Evolutionary conservation across 2,113 vertebrate species (phyloP).

Genomic region (Hipposideros armiger): DNA sequence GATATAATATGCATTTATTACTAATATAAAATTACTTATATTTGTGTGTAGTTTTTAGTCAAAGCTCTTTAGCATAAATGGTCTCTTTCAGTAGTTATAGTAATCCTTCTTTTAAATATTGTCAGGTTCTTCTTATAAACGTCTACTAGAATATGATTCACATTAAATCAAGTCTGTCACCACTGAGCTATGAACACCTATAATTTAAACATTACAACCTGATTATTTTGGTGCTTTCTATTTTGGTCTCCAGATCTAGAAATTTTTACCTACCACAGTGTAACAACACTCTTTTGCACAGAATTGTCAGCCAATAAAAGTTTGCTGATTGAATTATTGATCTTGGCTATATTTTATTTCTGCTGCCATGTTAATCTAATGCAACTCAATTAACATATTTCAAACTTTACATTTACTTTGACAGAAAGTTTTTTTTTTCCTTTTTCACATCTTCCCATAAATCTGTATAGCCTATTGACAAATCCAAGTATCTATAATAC

Average conservation of each 20-base stretch:
- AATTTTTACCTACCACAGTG: neutral
- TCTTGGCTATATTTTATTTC: conserved; percentile 29
- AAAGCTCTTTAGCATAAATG: conserved; percentile 46
- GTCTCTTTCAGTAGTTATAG: neutral
- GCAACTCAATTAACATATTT: conserved; percentile 30
- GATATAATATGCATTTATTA: neutral
- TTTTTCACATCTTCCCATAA: neutral
- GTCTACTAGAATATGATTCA: conserved; percentile 11
- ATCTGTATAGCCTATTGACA: neutral
- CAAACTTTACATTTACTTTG: conserved; percentile 33
- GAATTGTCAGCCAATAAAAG: neutral
- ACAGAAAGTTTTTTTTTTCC: neutral
- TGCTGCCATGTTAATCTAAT: neutral
- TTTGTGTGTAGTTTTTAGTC: neutral
- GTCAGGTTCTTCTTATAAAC: conserved; percentile 22
- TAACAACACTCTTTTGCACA: neutral
- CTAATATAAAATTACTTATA: neutral
- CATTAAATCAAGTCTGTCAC: neutral
- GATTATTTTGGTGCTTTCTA: neutral
- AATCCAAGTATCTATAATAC: neutral
- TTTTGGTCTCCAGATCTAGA: conserved; percentile 41
- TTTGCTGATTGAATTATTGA: conserved; percentile 8
- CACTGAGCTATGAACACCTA: neutral
- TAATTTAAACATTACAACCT: neutral
- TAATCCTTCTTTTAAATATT: conserved; percentile 17